A percentile compares a stretch with the other conserved stretches of the same genome.
These are phyloP conservation scores for Leuctra nigra DNA, from an alignment of 2,888 invertebrate genomes.

Conservation along the genomic window DNA sequence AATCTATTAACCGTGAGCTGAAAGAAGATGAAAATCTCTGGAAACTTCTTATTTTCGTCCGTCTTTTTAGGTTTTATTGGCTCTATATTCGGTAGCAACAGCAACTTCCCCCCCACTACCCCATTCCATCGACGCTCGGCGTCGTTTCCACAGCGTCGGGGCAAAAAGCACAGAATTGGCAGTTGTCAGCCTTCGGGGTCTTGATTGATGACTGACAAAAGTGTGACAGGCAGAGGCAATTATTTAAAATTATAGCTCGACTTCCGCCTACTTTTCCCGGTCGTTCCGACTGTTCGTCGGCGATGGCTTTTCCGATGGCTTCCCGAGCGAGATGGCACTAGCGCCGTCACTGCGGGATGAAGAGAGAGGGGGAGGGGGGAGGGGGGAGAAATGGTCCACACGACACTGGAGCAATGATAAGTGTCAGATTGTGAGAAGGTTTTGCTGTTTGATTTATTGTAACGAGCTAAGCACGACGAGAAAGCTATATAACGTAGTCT, in stretches of 20 bases:
- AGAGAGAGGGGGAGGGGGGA: constrained; percentile 25
- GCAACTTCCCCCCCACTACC: background rate
- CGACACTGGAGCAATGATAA: constrained; percentile 21
- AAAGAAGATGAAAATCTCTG: background rate
- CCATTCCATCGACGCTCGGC: background rate
- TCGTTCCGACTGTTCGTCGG: constrained; percentile 15
- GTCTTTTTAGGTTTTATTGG: background rate
- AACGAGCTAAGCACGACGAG: constrained; percentile 14
- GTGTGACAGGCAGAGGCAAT: constrained; percentile 25
- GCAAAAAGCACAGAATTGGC: constrained; percentile 22
- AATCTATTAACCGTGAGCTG: constrained; percentile 7
- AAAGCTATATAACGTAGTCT: constrained; percentile 10
- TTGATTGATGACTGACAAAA: constrained; percentile 27
- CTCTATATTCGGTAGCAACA: background rate
- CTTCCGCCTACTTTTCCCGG: constrained; percentile 21
- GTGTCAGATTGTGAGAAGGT: constrained; percentile 27
- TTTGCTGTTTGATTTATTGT: constrained; percentile 23
- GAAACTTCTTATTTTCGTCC: constrained; percentile 10
- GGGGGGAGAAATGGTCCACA: constrained; percentile 12
- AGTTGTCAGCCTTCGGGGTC: constrained; percentile 24
- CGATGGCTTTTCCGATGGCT: constrained; percentile 18
- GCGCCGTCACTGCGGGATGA: constrained; percentile 12
- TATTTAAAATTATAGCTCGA: constrained; percentile 26
- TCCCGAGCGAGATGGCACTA: constrained; percentile 4
- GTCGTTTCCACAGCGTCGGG: background rate